Evolutionary conservation across 2,888 invertebrate species (phyloP).

Genomic region (Ptilodon capucinus): DNA sequence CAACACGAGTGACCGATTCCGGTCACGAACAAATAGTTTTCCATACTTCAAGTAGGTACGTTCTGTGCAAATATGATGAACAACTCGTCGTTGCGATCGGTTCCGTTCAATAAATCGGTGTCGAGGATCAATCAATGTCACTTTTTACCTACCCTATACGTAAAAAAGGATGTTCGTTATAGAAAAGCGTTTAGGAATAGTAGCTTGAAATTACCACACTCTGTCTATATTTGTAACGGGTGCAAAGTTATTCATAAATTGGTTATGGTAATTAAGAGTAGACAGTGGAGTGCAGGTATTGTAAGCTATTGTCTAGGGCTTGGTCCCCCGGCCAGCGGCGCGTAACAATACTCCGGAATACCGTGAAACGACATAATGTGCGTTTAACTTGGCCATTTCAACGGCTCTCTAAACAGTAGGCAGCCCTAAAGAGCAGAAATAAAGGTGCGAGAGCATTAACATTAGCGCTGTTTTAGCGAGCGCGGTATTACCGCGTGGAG

Average conservation of each 20-base stretch:
- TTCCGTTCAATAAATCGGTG: constrained; percentile 41
- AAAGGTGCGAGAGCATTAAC: constrained; percentile 10
- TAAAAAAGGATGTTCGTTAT: constrained; percentile 21
- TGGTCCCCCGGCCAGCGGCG: constrained; percentile 20
- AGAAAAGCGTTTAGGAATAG: background rate
- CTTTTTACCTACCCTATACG: constrained; percentile 36
- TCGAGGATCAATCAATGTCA: constrained; percentile 65
- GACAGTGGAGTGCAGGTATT: constrained; percentile 32
- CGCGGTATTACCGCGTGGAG: constrained; percentile 8
- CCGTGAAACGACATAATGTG: constrained; percentile 19
- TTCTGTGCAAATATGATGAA: constrained; percentile 50
- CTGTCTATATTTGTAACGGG: constrained; percentile 24
- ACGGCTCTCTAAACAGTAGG: constrained; percentile 24
- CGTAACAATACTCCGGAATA: constrained; percentile 35
- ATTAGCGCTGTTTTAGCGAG: constrained; percentile 6
- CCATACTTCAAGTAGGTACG: constrained; percentile 35
- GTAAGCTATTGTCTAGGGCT: constrained; percentile 39
- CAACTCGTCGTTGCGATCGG: constrained; percentile 32
- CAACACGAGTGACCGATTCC: constrained; percentile 24
- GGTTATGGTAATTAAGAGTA: constrained; percentile 34
- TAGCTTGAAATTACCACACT: constrained; percentile 30
- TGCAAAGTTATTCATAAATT: constrained; percentile 50
- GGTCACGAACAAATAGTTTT: constrained; percentile 39
- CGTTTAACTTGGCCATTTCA: constrained; percentile 22
- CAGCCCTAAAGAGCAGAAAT: constrained; percentile 10